A percentile compares a stretch with the other conserved stretches of the same genome.
These are phyloP conservation scores for Trichopoda pennipes DNA, from an alignment of 2,888 invertebrate genomes.

Conservation along the genomic window DNA sequence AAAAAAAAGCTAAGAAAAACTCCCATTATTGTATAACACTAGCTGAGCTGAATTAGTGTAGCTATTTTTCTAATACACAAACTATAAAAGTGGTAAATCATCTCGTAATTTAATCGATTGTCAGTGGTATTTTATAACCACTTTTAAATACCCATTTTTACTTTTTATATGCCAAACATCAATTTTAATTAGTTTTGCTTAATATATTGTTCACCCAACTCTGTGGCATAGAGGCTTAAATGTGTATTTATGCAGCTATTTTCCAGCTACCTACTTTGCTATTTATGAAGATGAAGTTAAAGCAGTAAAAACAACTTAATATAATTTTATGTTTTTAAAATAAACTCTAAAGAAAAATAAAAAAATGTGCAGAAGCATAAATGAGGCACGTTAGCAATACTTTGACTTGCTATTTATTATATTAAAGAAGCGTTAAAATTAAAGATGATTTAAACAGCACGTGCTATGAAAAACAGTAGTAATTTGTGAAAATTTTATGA, in stretches of 20 bases:
- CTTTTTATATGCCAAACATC: no score
- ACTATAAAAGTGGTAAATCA: constrained; percentile 31
- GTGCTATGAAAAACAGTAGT: constrained; percentile 13
- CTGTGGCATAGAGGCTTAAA: neutral
- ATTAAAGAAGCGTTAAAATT: constrained; percentile 43
- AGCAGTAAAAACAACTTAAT: neutral
- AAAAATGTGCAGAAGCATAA: constrained; percentile 13
- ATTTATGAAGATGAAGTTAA: constrained; percentile 19
- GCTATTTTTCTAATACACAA: neutral
- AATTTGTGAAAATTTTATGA: no score
- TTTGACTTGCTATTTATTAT: constrained; percentile 49
- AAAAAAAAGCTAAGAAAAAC: neutral
- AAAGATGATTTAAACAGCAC: constrained; percentile 30
- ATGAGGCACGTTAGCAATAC: constrained; percentile 47
- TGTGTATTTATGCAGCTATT: neutral
- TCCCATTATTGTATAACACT: neutral
- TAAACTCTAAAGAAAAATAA: neutral
- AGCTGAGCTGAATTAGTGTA: neutral
- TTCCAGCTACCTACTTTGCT: neutral
- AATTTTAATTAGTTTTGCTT: neutral
- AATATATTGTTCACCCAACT: neutral
- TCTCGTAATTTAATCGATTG: constrained; percentile 20
- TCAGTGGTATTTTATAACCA: no score
- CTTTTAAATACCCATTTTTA: no score
- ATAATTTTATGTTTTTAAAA: neutral